Evolutionary conservation across 2,113 vertebrate species (phyloP).

Genomic region (Crypturellus undulatus): DNA sequence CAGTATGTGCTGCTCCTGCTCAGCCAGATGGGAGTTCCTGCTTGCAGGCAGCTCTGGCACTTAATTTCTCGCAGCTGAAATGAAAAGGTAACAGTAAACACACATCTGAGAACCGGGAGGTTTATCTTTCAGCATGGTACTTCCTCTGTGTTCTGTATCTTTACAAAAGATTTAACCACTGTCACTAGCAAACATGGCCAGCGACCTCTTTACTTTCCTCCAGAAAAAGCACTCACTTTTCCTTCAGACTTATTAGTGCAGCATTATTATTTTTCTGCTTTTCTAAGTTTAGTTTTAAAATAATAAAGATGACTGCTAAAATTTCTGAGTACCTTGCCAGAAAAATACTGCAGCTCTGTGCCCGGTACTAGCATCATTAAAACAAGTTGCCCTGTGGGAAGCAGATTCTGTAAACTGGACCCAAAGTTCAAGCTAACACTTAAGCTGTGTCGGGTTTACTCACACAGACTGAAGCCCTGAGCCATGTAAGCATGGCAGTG

Average conservation of each 20-base stretch:
- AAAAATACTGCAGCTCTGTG: neutral
- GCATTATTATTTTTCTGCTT: neutral
- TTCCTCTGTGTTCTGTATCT: neutral
- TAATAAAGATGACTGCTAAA: neutral
- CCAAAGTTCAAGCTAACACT: neutral
- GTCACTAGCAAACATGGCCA: neutral
- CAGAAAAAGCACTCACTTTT: neutral
- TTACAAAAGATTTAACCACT: neutral
- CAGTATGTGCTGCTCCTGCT: neutral
- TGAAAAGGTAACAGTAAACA: slow-evolving; percentile 2
- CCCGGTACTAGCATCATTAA: neutral
- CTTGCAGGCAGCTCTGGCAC: neutral
- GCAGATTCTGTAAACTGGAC: neutral
- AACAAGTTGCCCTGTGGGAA: neutral
- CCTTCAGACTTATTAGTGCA: neutral
- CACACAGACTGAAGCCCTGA: neutral
- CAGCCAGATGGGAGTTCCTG: neutral
- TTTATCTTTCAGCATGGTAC: neutral
- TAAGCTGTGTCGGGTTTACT: neutral
- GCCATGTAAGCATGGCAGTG: fast-evolving
- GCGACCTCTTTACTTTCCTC: neutral
- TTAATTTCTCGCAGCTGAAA: neutral
- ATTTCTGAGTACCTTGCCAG: neutral
- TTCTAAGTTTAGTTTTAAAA: neutral
- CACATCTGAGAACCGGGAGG: neutral